These are phyloP conservation scores for Prunella fulvescens DNA, from an alignment of 2,113 vertebrate species.

Conservation along the genomic window DNA sequence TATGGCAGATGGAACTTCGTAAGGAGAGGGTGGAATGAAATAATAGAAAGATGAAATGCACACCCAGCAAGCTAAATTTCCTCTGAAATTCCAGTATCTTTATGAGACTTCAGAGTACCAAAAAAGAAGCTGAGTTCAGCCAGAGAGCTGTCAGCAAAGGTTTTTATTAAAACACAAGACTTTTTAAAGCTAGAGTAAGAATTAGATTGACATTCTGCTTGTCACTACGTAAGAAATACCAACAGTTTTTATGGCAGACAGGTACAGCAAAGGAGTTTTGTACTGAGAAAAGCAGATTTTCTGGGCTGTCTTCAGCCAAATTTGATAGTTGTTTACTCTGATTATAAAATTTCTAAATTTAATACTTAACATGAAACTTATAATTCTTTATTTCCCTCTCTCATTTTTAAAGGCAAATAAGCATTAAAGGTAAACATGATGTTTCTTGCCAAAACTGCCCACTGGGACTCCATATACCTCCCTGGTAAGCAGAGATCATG, in stretches of 20 bases:
- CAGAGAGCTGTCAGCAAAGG: background rate
- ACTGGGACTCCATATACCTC: background rate
- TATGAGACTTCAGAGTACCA: background rate
- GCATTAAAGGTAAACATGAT: background rate
- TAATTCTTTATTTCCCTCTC: background rate
- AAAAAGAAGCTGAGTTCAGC: background rate
- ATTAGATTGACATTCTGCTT: background rate
- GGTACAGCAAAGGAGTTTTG: background rate
- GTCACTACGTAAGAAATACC: background rate
- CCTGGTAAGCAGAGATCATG: background rate
- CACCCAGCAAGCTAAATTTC: background rate
- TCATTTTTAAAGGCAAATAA: background rate
- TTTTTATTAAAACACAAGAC: background rate
- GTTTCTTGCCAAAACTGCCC: background rate
- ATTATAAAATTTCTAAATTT: background rate
- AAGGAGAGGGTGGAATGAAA: background rate
- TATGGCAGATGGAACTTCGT: background rate
- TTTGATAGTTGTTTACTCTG: background rate
- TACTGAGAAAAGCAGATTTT: background rate
- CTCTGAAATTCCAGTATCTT: background rate
- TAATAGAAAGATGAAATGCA: background rate
- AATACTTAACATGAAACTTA: rapidly evolving
- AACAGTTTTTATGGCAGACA: background rate
- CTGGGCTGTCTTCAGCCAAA: background rate
- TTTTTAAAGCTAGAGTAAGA: background rate